Evolutionary conservation across 2,797 vertebrate species (phyloP).

Genomic region (Siniperca obscura): DNA sequence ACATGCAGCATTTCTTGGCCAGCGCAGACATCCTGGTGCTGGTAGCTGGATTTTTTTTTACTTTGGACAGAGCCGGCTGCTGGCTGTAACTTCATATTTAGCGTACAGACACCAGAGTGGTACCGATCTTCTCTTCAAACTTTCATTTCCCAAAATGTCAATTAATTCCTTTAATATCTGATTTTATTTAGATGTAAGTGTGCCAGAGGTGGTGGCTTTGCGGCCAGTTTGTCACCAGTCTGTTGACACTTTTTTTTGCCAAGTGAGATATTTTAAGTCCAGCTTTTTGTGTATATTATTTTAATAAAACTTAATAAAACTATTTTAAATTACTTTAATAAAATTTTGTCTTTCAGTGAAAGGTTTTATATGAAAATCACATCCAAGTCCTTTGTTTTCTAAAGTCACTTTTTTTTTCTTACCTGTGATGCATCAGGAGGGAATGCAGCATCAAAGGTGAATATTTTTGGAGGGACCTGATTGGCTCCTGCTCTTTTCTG

Average conservation of each 20-base stretch:
- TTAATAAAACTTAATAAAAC: no score
- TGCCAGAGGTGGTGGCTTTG: background rate
- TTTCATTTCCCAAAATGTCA: background rate
- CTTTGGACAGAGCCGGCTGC: background rate
- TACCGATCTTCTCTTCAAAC: background rate
- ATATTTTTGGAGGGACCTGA: constrained; percentile 97
- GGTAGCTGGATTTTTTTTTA: background rate
- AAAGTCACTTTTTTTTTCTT: constrained; percentile 17
- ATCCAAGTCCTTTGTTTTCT: background rate
- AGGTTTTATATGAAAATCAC: constrained; percentile 2
- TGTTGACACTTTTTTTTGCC: background rate
- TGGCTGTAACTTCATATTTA: no score
- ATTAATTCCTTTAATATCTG: background rate
- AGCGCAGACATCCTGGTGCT: background rate
- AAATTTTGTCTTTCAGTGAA: background rate
- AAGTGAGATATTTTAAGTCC: background rate
- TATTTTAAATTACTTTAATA: background rate
- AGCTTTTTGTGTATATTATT: no score
- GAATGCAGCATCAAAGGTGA: constrained; percentile 96
- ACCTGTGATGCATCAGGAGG: constrained; percentile 97
- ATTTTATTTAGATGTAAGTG: background rate
- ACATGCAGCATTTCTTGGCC: background rate
- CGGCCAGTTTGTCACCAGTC: background rate
- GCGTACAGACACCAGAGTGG: no score
- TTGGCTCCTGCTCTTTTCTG: constrained; percentile 88